Conservation (phyloP, 2,113 vertebrate genomes). For the Notothenia rossii region DNA sequence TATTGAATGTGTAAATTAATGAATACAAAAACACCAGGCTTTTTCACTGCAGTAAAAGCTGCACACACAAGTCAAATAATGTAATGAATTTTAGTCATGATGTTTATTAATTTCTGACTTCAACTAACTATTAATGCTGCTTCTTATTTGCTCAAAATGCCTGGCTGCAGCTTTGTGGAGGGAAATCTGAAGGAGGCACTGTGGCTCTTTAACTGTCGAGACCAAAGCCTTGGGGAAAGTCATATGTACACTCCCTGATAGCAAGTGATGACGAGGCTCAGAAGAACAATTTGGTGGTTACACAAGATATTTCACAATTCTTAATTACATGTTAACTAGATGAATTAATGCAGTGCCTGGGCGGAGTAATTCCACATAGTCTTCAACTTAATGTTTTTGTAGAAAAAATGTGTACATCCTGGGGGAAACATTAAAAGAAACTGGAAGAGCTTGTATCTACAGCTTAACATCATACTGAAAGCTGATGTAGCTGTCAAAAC, state of each 20-base stretch:
- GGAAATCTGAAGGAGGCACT: neutral
- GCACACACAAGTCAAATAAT: neutral
- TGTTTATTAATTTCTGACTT: neutral
- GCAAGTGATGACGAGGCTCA: neutral
- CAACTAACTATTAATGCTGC: neutral
- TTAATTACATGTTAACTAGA: neutral
- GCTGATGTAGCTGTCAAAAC: neutral
- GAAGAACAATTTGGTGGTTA: neutral
- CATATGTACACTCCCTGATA: no score
- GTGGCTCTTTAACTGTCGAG: neutral
- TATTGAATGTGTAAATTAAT: neutral
- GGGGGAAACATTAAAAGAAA: neutral
- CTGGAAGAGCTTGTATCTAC: neutral
- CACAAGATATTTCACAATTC: neutral
- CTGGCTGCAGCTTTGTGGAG: neutral
- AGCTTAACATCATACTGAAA: neutral
- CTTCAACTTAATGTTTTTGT: neutral
- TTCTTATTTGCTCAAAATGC: neutral
- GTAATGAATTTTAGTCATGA: no score
- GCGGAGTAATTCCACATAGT: neutral
- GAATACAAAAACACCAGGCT: neutral
- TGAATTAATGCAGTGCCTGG: neutral
- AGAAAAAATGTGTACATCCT: neutral
- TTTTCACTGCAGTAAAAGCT: neutral
- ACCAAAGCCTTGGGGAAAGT: neutral